Base-by-base conservation (phyloP, 2,888 invertebrate species). In the Agonopterix arenella region DNA sequence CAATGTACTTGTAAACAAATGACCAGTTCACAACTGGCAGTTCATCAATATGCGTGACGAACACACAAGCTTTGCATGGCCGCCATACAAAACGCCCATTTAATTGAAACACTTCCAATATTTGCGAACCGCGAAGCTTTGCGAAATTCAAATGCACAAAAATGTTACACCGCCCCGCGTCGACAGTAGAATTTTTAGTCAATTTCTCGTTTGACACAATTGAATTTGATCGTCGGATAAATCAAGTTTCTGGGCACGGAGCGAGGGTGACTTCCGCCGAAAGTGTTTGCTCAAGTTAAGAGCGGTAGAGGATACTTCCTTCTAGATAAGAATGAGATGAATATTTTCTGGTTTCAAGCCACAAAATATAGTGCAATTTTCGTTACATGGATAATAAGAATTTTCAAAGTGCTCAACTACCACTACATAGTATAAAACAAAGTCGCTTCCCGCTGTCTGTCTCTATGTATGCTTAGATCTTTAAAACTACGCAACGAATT, bases 161-260 rank as follows among this genome's bases (percentile, higher is more conserved):
- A 64, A 57, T 54, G 64, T 64, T 64, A 64, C 11, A 18, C 36
- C 11, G n/a, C 64, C 62, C 61, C 55, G 58, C 54, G 53, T 54
- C 73, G 75, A 70, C 75, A 60, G 65, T 69, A 64, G 80, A 84
- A 81, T 84, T 85, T 84, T 84, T 80, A 81, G 82, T 78, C 81
- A 78, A 80, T 85, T 82, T 79, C 79, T 76, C 78, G 70, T 74
- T 77, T 72, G 80, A 72, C 77, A 76, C 83, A 83, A 85, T 84
- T 84, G 83, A 84, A 84, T 85, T 84, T 83, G 80, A 80, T 80
- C 81, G 73, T 66, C 70, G 68, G 69, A 75, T 73, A 77, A 84
- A 84, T 84, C 82, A 76, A 70, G 74, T 84, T 84, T 79, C 83
- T 70, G 74, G 60, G 80, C 85, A 83, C 84, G 82, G 55, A 74